Evolutionary conservation across 2,888 invertebrate genomes (phyloP), one percentile per base, ranked within the genome.

Genomic region (Lasioglossum pauxillum): DNA sequence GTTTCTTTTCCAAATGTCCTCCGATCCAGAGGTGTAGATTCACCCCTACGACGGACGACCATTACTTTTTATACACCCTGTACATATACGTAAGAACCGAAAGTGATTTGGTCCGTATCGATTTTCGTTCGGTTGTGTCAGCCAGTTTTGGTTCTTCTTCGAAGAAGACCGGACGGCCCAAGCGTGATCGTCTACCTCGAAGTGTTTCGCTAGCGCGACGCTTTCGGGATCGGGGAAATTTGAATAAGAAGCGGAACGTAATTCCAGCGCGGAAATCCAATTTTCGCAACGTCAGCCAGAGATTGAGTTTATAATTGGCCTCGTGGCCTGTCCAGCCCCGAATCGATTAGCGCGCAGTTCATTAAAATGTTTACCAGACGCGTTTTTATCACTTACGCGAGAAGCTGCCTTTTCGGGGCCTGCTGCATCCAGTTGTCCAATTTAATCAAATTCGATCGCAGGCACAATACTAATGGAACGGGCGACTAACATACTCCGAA

Each of bases 251-350:
- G 57, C 82, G 77, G 19, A 35, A 49, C 41, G 80, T 74, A 75
- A 80, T 80, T 85, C 77, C 23, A 64, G 80, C 49, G 2, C 35
- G 80, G 60, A 35, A 75, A 85, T 80, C 77, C 84, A 84, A 85
- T 85, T 85, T 85, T 85, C 85, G 77, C 73, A 64, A 84, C 84
- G 85, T 80, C 84, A 83, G 83, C 79, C 60, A 77, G 80, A 85
- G 77, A 84, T 85, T 75, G 85, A 80, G 83, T 85, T 85, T 84
- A 85, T 85, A 85, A 85, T 85, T 85, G 80, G 80, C 75, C 80
- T 35, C 53, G 74, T 64, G 74, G 74, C 75, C 60, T 41, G 60
- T 57, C 83, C 67, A 60, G n/a, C 53, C 27, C 16, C 80, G 77
- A 84, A 77, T 79, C 83, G 83, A 83, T 85, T 85, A 83, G 79